Base-by-base conservation (phyloP, 2,113 vertebrate genomes). In the Pedionomus torquatus region DNA sequence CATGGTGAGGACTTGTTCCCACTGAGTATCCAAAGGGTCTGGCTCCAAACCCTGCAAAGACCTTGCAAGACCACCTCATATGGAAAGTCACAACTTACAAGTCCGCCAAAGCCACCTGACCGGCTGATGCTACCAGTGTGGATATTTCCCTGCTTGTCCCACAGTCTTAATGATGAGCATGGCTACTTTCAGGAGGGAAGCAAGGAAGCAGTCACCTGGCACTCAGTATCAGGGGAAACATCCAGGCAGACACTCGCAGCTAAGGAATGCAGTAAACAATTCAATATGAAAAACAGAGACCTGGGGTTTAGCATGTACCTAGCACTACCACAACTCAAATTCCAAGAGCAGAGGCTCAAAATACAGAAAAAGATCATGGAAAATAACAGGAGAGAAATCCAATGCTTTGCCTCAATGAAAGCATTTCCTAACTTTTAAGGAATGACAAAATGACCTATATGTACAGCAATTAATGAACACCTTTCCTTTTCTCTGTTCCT, bases 221-320 rank as follows among this genome's bases (percentile, higher is more conserved):
- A 76, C 26, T 71, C 66, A 10, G 6, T 4, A 5, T 6, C 6
- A 33, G 33, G 8, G 39, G 58, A 79, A 85, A 85, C 28, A 79
- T 63, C 57, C 75, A 91, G 52, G 48, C 65, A 89, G 77, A 66
- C 43, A 75, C 55, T 76, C 4, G 28, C 17, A 55, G 61, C 26
- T 64, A 71, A 82, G 48, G 66, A 94, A 93, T 44, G 70, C 48
- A 85, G 37, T 44, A 91, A 83, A 85, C 61, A 82, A 84, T 79
- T 64, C 66, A 63, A 82, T 30, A 64, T 17, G 44, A 90, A 91
- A 93, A 68, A 46, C 65, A 87, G 77, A 78, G 63, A 4, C 39
- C 48, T 87, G 39, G 23, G 16, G 23, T 91, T 85, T 52, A 93
- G 35, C 28, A 61, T 15, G 41, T 77, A 88, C 54, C 71, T 65